A percentile compares a stretch with the other conserved stretches of the same genome.
These are phyloP conservation scores for Tichodroma muraria DNA, from an alignment of 2,113 vertebrate species.

Conservation along the genomic window DNA sequence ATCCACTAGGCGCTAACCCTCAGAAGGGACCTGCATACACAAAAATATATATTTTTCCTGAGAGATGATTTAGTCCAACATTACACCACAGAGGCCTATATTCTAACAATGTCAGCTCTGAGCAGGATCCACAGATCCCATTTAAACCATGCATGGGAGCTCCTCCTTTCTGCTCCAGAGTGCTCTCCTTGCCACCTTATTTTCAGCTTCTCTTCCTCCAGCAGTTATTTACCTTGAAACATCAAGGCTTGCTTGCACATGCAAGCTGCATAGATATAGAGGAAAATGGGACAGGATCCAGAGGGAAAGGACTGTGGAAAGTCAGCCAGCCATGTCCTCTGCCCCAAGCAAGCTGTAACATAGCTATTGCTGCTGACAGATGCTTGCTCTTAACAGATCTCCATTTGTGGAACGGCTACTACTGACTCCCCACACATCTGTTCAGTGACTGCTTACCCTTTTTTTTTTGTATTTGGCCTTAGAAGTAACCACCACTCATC, in stretches of 20 bases:
- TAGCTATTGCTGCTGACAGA: background rate
- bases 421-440: background rate
- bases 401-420: background rate
- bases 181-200: background rate
- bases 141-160: rapidly evolving
- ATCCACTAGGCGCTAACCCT: background rate
- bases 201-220: background rate
- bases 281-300: background rate
- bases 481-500: background rate
- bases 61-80: background rate
- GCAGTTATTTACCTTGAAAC: background rate
- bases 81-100: background rate
- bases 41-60: background rate
- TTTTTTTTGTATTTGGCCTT: background rate
- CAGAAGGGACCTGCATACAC: background rate
- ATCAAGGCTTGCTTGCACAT: background rate
- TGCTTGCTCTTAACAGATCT: background rate
- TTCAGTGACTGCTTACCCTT: background rate
- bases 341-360: background rate
- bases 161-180: background rate
- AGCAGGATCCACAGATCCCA: background rate
- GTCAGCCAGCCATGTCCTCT: background rate
- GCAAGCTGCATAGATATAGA: background rate
- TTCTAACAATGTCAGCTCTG: background rate
- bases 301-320: background rate